Conservation (phyloP, 2,113 vertebrate species). For the Leuciscus idus region DNA sequence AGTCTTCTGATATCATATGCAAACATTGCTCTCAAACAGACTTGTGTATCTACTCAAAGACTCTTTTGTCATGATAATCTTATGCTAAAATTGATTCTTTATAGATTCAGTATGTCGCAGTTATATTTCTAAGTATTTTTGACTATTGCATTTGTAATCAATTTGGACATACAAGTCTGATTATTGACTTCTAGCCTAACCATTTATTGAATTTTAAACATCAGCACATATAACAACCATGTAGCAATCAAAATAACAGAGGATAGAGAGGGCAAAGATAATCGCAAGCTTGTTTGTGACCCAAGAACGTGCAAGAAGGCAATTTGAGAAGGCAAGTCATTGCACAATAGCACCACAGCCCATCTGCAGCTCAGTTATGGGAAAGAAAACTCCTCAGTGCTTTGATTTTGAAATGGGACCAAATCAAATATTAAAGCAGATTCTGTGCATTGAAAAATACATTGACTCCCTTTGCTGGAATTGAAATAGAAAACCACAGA, state of each 20-base stretch:
- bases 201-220: not conserved
- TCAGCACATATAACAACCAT: not conserved
- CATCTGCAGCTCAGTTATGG: conserved; percentile 11
- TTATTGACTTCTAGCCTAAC: not conserved
- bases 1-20: not conserved
- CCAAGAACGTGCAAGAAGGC: not conserved
- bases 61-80: not conserved
- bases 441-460: conserved; percentile 32
- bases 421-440: conserved; percentile 37
- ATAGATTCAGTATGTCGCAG: not conserved
- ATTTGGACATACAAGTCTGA: not conserved
- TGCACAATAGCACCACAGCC: conserved; percentile 19
- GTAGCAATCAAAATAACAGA: not conserved
- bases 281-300: conserved; percentile 29
- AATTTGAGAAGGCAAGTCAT: conserved; percentile 12
- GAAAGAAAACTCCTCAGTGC: conserved; percentile 17
- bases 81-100: not conserved
- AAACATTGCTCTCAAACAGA: not conserved
- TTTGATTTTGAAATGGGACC: conserved; percentile 14
- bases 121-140: not conserved
- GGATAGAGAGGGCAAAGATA: not conserved
- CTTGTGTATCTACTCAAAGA: not conserved
- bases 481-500: conserved; percentile 48
- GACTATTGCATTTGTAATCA: not conserved
- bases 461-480: not conserved